Percentiles rank a stretch among this genome's conserved stretches.
Conservation (phyloP, 2,113 vertebrate species). For the Chaenocephalus aceratus region DNA sequence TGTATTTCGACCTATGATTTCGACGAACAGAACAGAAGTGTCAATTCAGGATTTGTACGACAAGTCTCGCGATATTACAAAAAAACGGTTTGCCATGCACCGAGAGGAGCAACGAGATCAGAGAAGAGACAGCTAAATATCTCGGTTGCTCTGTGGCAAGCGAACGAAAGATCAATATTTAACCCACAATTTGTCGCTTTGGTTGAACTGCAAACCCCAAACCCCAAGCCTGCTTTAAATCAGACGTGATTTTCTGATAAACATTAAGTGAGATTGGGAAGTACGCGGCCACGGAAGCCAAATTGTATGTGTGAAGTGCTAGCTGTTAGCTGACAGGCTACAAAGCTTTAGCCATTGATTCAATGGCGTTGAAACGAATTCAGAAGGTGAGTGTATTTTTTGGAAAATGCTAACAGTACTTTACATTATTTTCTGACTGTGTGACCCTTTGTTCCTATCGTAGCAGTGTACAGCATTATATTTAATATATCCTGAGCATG, state of each 20-base stretch:
- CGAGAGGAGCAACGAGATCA: constrained; percentile 62
- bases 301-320: constrained; percentile 75
- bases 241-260: constrained; percentile 15
- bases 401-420: background rate
- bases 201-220: constrained; percentile 26
- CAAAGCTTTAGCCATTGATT: constrained; percentile 77
- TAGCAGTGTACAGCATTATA: background rate
- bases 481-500: background rate
- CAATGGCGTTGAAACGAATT: constrained; percentile 89
- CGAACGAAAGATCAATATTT: constrained; percentile 31
- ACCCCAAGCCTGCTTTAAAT: background rate
- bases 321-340: constrained; percentile 79
- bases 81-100: constrained; percentile 32
- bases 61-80: constrained; percentile 77
- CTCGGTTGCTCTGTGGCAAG: constrained; percentile 29
- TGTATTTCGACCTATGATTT: constrained; percentile 2
- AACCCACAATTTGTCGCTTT: constrained; percentile 8
- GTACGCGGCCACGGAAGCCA: constrained; percentile 60
- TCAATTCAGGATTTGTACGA: background rate
- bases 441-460: background rate
- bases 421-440: background rate
- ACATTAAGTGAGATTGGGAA: constrained; percentile 50
- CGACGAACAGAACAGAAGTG: background rate
- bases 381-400: constrained; percentile 86
- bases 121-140: constrained; percentile 62